Base-by-base conservation (phyloP, 2,888 invertebrate species). In the Tinea pellionella region DNA sequence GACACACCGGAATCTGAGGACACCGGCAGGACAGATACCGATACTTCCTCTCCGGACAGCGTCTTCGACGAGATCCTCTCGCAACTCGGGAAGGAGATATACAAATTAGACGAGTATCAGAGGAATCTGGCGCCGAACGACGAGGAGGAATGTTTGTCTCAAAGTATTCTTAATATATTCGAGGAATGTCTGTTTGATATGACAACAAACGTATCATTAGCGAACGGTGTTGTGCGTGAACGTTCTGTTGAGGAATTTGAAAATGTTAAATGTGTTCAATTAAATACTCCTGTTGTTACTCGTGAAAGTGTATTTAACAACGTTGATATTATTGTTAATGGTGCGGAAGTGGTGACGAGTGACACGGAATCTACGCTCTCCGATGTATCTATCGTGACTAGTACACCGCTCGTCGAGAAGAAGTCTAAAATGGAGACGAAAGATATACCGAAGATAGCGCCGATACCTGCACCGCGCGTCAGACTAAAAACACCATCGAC, bases 31-130 rank as follows among this genome's bases (percentile, higher is more conserved):
- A 62, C 68, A 56, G 62, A 70, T 60, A 67, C 58, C 68, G 69
- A 12, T 68, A 70, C 8, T 15, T 47, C 47, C 13, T 47, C 47
- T 1, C 47, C 77, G 0, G 78, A 84, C 68, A 74, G 74, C 62
- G 84, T 86, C 24, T 88, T 88, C 67, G 87, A 88, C 65, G 84
- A 83, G 62, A 88, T 88, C 63, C 76, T 88, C 41, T 84, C 86
- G 7, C 79, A 82, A 61, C 75, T 88, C 41, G 88, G 88, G 30
- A 80, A 80, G 61, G 88, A 88, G 65, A 88, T 88, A 62, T 88
- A 71, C 71, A 80, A 86, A 62, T 72, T 88, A 32, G 87, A 88
- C 62, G 77, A 85, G 63, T 88, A 84, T 65, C 86, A 86, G 59
- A 74, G 75, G 59, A 72, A 76, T 63, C 72, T 87, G 37, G 67